Evolutionary conservation across 1,140 invertebrate genomes (phyloP), one percentile per base, ranked within the genome.

Genomic region (Drosophila auraria): DNA sequence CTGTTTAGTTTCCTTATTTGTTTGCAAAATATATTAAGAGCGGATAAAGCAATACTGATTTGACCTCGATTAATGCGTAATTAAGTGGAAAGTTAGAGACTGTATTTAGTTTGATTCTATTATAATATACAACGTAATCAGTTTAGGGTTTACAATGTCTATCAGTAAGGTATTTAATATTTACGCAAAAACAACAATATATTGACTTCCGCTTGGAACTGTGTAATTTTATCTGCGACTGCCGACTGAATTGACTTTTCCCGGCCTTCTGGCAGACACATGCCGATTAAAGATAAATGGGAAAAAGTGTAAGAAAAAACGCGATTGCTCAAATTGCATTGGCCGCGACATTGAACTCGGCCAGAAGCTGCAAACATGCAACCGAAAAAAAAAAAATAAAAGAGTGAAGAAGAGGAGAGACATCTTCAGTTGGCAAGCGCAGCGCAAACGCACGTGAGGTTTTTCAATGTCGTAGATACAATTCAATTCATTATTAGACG

Each of bases 401-500:
- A 51, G 45, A 56, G 47, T 11, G 7, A 44, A 62, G 25, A 77
- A 51, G 58, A 40, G 20, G 38, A 53, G 50, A 70, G 57, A 45
- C 14, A 62, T 59, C 47, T 78, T 87, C 54, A 44, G 59, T 71
- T 72, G 74, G 63, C 83, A 57, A 57, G 54, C 54, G 36, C 54
- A 82, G 64, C 51, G 82, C 78, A 81, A 82, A 80, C 69, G 86
- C 84, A 89, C 84, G 84, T 89, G 81, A 76, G 75, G 54, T 51
- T 72, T 82, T 79, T 87, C 82, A 82, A 76, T 87, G 77, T 62
- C 80, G 42, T 38, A 49, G 40, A 58, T 54, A 47, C 66, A 54
- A 74, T 44, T 30, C 65, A 54, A 78, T 54, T 51, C 40, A 69
- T 77, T 57, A 60, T 57, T 25, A 14, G 7, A 40, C 47, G 38